phyloP scores from a whole-genome alignment of 92 coral and sea anemone genomes.

The Blastomussa wellsi region DNA sequence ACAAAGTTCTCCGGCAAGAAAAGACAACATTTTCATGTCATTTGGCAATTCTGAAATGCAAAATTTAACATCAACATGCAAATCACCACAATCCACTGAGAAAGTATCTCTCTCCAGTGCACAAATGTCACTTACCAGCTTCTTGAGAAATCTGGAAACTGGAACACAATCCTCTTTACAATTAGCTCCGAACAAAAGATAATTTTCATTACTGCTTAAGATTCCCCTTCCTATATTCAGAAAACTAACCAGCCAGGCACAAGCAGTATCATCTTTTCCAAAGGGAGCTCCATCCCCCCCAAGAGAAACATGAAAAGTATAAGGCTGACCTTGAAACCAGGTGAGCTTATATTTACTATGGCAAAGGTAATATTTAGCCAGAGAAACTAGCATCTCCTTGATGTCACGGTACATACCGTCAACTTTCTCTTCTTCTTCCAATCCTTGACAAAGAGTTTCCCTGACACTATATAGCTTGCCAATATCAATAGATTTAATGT shows the following conservation, averaged over 20 bases:
- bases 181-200: conserved; percentile 57
- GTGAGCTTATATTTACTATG: conserved; percentile 24
- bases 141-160: conserved; percentile 35
- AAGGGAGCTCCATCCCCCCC: conserved; percentile 76
- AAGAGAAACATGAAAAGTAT: conserved; percentile 58
- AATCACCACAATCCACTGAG: conserved; percentile 25
- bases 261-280: conserved; percentile 65
- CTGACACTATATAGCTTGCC: conserved; percentile 47
- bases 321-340: conserved; percentile 38
- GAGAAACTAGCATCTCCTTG: conserved; percentile 29
- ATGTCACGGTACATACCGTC: too few species aligned
- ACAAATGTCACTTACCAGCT: conserved; percentile 38
- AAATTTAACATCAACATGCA: conserved; percentile 48
- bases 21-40: conserved; percentile 74
- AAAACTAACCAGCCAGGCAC: conserved; percentile 66
- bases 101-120: conserved; percentile 31
- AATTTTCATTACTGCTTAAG: conserved; percentile 59
- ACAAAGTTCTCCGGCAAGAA: conserved; percentile 59
- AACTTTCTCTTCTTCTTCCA: conserved; percentile 45
- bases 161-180: too few species aligned
- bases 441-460: conserved; percentile 50
- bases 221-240: conserved; percentile 52
- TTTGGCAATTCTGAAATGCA: conserved; percentile 59
- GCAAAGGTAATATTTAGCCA: conserved; percentile 59
- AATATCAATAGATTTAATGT: conserved; percentile 49